Base-by-base conservation (phyloP, 2,113 vertebrate genomes). In the Cyanistes caeruleus region DNA sequence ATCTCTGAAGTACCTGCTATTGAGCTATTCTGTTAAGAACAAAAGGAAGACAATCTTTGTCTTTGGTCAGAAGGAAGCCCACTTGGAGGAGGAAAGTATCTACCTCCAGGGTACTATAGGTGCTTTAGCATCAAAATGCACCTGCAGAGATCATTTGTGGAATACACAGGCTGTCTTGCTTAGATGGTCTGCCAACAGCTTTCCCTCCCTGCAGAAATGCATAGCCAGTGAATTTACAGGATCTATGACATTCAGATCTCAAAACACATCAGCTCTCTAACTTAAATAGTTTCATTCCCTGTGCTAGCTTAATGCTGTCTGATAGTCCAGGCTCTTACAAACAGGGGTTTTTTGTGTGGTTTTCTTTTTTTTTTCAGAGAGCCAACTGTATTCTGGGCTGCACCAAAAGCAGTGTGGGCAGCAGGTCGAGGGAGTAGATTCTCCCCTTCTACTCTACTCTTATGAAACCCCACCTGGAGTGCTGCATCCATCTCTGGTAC, bases 81-180 rank as follows among this genome's bases (percentile, higher is more conserved):
- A n/a, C 15, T 23, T 11, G 44, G 55, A 35, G 37, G 53, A 30
- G 18, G 19, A 17, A 31, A 31, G 2, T 18, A 49, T 8, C 48
- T 46, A 4, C 33, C 46, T 9, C 18, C 49, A 20, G 24, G 4
- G 21, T 33, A 41, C 12, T 60, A 27, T 0, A 27, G 5, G 9
- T 27, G 49, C 37, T 84, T 69, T n/a, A 64, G 58, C 67, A 83
- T 56, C 18, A 39, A 84, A 77, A 81, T 31, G 62, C 7, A 88
- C 20, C 52, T 39, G 62, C 52, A 68, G 63, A 73, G 30, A 79
- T 52, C 5, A 64, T 31, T 20, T 23, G 30, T 52, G 33, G 18
- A 52, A 73, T 27, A 74, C 21, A 24, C 12, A 62, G 15, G 21
- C 18, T 30, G 15, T 37, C 35, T 60, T 74, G 25, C 31, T 60